These are phyloP conservation scores for Eulemur macaco DNA, from an alignment of 2,113 vertebrate genomes.

Conservation along the genomic window DNA sequence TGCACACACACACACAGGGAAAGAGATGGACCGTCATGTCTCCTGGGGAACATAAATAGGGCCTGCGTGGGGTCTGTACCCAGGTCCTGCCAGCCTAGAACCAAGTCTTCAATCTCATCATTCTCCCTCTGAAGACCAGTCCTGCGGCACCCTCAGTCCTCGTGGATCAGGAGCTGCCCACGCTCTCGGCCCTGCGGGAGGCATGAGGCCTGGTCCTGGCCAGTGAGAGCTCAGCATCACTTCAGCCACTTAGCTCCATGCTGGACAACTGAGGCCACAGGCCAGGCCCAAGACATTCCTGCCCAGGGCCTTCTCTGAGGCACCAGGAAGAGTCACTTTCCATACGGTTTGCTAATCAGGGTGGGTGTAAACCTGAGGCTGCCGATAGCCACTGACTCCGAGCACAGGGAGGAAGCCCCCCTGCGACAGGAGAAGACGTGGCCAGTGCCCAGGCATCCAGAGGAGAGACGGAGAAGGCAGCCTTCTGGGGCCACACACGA, in stretches of 20 bases:
- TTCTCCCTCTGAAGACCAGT: background rate
- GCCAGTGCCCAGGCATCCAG: fast-evolving
- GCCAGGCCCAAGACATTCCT: background rate
- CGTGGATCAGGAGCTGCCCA: background rate
- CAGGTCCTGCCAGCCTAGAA: fast-evolving
- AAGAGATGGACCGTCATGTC: fast-evolving
- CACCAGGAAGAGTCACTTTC: background rate
- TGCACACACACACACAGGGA: background rate
- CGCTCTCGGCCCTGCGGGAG: fast-evolving
- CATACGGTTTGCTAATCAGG: background rate
- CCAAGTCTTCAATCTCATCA: fast-evolving
- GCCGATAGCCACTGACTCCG: fast-evolving
- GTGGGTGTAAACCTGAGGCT: background rate
- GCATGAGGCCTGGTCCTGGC: fast-evolving
- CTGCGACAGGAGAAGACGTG: no score
- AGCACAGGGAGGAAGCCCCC: background rate
- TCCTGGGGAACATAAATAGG: fast-evolving
- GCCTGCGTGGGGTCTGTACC: fast-evolving
- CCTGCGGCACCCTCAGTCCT: fast-evolving
- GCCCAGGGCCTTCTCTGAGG: fast-evolving
- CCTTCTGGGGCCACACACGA: background rate
- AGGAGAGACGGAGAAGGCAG: fast-evolving
- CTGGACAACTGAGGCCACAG: background rate
- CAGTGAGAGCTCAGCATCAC: fast-evolving
- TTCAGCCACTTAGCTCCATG: fast-evolving